Evolutionary conservation across 2,113 vertebrate genomes (phyloP), one percentile per base, ranked within the genome.

Genomic region (Pelodiscus sinensis): DNA sequence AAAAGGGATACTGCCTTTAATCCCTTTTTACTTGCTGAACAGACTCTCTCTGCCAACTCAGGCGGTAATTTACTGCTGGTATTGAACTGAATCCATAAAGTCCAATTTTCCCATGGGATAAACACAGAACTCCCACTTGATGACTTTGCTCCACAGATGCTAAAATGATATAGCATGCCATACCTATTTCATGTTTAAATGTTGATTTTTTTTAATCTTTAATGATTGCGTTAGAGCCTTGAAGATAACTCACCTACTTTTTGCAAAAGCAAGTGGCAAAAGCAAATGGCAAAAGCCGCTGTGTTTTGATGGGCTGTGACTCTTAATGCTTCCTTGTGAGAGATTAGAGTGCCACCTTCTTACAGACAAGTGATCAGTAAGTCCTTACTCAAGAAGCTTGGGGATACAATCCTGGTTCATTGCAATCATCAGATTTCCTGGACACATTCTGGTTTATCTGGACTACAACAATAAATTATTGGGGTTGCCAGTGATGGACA

Each of bases 221-320:
- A 86, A 94, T 93, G 12, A 50, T 77, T 50, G 12, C 50, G 24
- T 50, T 25, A 77, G 38, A 77, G 25, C 38, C 38, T 77, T 50
- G 22, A 50, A 77, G 73, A 44, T 25, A 77, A 44, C 73, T 77
- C 22, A 25, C 73, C 31, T 92, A 31, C 4, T 19, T n/a, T 86
- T 16, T 52, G 22, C 35, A 75, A 92, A 85, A 80, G 62, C 44
- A 52, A 25, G 0, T 0, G 0, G 0, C 9, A 27, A 5, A 51
- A 44, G 44, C 44, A 44, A 5, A 44, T 44, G 44, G 44, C 44
- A 44, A 44, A 62, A 12, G 7, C 9, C 88, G 85, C 52, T 8
- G 19, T 7, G 86, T 77, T 50, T 50, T 77, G 73, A 44, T 75
- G 22, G 21, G 38, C 31, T 27, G 5, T 44, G 38, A 77, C 24